phyloP scores from a whole-genome alignment of 2,888 invertebrate species.

The Litoditis marina region DNA sequence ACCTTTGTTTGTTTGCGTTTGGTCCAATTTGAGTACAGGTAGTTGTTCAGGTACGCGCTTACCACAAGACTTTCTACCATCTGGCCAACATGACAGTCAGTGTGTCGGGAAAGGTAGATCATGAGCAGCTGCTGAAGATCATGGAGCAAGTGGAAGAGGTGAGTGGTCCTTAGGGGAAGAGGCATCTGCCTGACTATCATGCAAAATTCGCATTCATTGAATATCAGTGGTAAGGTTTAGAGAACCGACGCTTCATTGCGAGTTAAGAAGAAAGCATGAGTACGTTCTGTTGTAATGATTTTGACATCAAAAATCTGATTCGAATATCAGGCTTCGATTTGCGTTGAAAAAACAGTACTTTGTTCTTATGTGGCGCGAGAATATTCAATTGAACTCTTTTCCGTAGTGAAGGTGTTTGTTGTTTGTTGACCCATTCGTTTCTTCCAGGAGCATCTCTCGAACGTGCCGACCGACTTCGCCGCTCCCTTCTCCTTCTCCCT shows the following conservation, averaged over 20 bases:
- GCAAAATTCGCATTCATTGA: neutral
- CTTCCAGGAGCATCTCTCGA: conserved; percentile 66
- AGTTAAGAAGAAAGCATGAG: neutral
- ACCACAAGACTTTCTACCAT: conserved; percentile 81
- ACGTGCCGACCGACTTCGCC: conserved; percentile 41
- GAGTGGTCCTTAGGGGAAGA: conserved; percentile 18
- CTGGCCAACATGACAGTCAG: conserved; percentile 83
- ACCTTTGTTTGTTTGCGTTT: too few relatives aligned
- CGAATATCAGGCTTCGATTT: too few relatives aligned
- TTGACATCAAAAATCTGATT: neutral
- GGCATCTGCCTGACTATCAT: neutral
- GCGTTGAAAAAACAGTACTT: too few relatives aligned
- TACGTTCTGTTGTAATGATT: neutral
- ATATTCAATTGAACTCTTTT: too few relatives aligned
- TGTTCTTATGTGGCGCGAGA: too few relatives aligned
- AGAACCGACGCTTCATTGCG: neutral
- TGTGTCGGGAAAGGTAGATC: conserved; percentile 74
- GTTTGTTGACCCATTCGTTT: too few relatives aligned
- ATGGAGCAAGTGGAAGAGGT: conserved; percentile 74
- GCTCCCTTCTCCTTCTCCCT: conserved; percentile 44
- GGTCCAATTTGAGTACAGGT: neutral
- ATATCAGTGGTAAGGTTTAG: neutral
- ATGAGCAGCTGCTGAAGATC: conserved; percentile 73
- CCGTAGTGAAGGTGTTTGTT: too few relatives aligned
- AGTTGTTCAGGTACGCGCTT: conserved; percentile 68